Evolutionary conservation across 2,888 invertebrate species (phyloP).

Genomic region (Stratiomys singularior): DNA sequence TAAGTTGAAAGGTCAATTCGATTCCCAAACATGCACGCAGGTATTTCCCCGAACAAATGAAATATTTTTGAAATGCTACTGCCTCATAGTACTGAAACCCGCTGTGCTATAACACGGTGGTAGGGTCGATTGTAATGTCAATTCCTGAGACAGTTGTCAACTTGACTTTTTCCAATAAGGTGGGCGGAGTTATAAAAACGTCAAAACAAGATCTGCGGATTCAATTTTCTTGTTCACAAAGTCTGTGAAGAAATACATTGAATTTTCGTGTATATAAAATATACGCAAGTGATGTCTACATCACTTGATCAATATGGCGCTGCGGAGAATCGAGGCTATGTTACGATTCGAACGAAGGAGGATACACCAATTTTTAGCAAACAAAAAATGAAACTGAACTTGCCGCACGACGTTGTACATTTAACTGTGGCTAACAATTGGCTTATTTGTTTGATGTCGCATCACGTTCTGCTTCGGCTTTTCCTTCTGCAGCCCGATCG

Average conservation of each 20-base stretch:
- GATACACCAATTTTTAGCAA: constrained; percentile 89
- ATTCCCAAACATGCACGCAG: too few relatives aligned
- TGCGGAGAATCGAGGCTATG: constrained; percentile 73
- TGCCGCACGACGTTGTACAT: constrained; percentile 82
- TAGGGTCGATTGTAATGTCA: too few relatives aligned
- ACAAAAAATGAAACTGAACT: constrained; percentile 82
- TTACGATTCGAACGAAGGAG: constrained; percentile 72
- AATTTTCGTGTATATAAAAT: not conserved
- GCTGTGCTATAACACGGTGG: too few relatives aligned
- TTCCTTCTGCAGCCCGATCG: constrained; percentile 82
- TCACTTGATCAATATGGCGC: constrained; percentile 87
- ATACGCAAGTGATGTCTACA: constrained; percentile 74
- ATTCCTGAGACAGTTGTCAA: too few relatives aligned
- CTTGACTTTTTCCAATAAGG: too few relatives aligned
- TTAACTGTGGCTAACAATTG: constrained; percentile 84
- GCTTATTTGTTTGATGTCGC: constrained; percentile 85
- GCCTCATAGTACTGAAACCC: too few relatives aligned
- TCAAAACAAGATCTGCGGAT: constrained; percentile 14
- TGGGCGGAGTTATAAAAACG: constrained; percentile 19
- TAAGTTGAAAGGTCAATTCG: too few relatives aligned
- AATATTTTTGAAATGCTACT: too few relatives aligned
- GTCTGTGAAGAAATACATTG: not conserved
- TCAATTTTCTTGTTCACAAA: not conserved
- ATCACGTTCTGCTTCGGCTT: constrained; percentile 81
- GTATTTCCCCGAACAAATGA: too few relatives aligned